Base-by-base conservation (phyloP, 2,888 invertebrate species). In the Tillus elongatus region DNA sequence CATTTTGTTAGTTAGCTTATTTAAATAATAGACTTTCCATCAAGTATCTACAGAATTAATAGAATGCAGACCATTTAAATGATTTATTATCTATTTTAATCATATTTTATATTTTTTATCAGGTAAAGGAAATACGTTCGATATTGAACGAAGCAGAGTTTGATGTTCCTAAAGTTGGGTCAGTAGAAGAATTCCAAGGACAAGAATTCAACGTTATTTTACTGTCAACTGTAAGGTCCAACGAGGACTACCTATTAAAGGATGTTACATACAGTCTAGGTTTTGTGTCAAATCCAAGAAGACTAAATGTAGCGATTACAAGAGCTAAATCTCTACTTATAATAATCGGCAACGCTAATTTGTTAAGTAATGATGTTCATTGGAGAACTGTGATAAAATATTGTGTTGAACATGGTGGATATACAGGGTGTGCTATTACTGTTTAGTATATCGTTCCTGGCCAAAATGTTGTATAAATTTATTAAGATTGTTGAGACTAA, bases 291-390 rank as follows among this genome's bases (percentile, higher is more conserved):
- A 78, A 77, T 46, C 78, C 82, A 0, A 82, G 83, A 58, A 73
- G 93, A 40, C 71, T 93, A 51, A 96, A 95, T 66, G 95, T 95
- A 0, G 82, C 90, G 1, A 72, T 93, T 33, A 91, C 90, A 0
- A 74, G 95, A 46, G 86, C 90, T 6, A 77, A 84, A 59, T 75
- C 82, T 4, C 69, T 91, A 14, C 71, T 86, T 3, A 71, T 93
- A 26, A 70, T 95, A 34, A 73, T 92, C 47, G 93, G 93, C 30
- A 85, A 91, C 67, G 90, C 92, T 0, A 71, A 77, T 51, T 63
- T 88, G 14, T 61, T 90, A 13, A 58, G 64, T 2, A 58, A 65
- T 15, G 88, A 89, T 58, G 64, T 69, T 0, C 68, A 74, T 47
- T 90, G 89, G 90, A 66, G 72, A 10, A 67, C 67, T 44, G 70